A percentile compares a stretch with the other conserved stretches of the same genome.
Conservation (phyloP, 2,113 vertebrate species). For the Reinhardtius hippoglossoides region DNA sequence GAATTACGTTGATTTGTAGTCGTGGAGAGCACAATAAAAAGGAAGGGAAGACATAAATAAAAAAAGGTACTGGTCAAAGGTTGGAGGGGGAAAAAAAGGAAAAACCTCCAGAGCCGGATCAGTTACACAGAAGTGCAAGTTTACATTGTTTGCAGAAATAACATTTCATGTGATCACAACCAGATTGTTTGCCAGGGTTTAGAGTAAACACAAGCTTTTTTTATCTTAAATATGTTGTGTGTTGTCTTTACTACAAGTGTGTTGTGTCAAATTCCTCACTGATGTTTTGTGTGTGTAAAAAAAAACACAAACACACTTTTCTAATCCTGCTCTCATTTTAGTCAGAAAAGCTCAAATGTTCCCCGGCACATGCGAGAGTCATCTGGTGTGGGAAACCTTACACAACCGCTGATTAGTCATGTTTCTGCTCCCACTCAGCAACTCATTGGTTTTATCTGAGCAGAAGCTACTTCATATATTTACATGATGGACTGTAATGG, state of each 20-base stretch:
- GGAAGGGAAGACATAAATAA: conserved; percentile 36
- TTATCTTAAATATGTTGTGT: neutral
- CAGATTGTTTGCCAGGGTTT: no score
- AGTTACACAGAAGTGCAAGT: conserved; percentile 6
- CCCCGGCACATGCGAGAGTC: conserved; percentile 49
- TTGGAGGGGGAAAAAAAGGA: neutral
- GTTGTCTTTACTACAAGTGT: neutral
- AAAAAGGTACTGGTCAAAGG: conserved; percentile 2
- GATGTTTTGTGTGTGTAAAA: neutral
- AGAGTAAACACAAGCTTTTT: neutral
- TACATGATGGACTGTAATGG: neutral
- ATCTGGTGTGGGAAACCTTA: conserved; percentile 71
- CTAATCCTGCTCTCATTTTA: conserved; percentile 21
- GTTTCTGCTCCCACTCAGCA: conserved; percentile 56
- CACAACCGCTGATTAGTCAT: conserved; percentile 69
- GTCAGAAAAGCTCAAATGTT: conserved; percentile 47
- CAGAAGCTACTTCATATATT: conserved; percentile 18
- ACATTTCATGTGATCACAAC: neutral
- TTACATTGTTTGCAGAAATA: neutral
- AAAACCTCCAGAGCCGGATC: neutral
- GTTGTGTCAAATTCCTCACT: neutral
- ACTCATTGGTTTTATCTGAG: conserved; percentile 33
- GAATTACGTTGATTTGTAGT: conserved; percentile 36
- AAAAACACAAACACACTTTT: conserved; percentile 5
- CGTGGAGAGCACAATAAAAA: conserved; percentile 26